These are phyloP conservation scores for Lytechinus pictus DNA, from an alignment of 35 echinoderm and acorn worm species.

Conservation along the genomic window DNA sequence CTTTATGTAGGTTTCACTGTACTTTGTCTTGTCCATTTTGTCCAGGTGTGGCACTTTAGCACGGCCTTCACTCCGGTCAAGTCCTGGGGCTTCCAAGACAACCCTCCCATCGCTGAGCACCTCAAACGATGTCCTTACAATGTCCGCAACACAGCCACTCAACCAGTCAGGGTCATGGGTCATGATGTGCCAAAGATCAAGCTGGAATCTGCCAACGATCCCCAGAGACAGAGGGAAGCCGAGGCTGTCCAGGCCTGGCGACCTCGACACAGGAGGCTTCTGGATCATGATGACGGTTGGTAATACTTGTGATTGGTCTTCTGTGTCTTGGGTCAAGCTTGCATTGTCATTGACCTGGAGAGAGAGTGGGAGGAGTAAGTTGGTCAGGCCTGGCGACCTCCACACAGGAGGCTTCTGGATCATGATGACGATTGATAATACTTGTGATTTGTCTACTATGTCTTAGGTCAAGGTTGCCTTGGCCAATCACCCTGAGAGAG, in stretches of 20 bases:
- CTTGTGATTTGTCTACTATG: background rate
- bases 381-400: background rate
- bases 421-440: background rate
- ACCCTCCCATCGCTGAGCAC: constrained; percentile 78
- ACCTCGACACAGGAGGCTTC: background rate
- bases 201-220: background rate
- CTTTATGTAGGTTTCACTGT: background rate
- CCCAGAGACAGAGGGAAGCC: background rate
- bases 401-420: background rate
- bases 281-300: background rate
- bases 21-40: background rate
- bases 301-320: background rate
- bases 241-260: background rate
- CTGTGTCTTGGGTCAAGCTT: constrained; percentile 1
- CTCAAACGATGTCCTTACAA: constrained; percentile 85
- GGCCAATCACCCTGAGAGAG: background rate
- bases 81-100: constrained; percentile 84
- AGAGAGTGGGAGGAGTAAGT: background rate
- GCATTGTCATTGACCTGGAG: background rate
- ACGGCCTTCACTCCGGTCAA: constrained; percentile 82
- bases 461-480: background rate
- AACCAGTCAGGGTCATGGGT: constrained; percentile 78
- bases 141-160: constrained; percentile 41
- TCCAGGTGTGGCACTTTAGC: constrained; percentile 91
- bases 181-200: constrained; percentile 26